Conservation (phyloP, 23 tunicate genomes). For the Aplidium turbinatum region DNA sequence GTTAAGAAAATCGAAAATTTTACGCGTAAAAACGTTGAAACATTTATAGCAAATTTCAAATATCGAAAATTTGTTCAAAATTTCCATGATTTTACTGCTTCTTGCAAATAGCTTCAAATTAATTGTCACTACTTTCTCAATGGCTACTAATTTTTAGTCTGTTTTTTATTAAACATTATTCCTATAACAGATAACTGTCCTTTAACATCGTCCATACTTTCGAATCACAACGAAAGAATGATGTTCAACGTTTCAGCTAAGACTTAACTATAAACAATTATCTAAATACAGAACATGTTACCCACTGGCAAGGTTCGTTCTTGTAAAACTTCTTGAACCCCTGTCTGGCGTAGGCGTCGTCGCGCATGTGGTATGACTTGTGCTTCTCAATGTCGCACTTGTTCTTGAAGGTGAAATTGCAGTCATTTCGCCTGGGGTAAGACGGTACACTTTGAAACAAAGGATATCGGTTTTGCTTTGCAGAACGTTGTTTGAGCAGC, state of each 20-base stretch:
- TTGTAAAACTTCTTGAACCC: conserved; percentile 94
- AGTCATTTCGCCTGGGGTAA: conserved; percentile 58
- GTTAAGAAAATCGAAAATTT: background rate
- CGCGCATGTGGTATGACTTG: conserved; percentile 81
- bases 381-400: conserved; percentile 95
- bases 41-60: background rate
- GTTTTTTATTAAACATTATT: no score
- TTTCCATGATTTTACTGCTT: background rate
- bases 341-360: conserved; percentile 75
- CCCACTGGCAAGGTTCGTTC: conserved; percentile 86
- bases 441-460: conserved; percentile 1
- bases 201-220: no score
- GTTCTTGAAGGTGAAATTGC: conserved; percentile 95
- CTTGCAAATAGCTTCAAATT: no score
- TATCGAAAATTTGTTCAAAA: background rate
- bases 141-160: no score
- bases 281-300: no score
- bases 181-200: no score
- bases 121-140: no score
- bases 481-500: no score
- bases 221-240: no score
- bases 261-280: no score
- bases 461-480: no score
- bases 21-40: background rate
- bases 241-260: no score